phyloP scores from a whole-genome alignment of 2,888 invertebrate species.

The Drosophila demipolita region DNA sequence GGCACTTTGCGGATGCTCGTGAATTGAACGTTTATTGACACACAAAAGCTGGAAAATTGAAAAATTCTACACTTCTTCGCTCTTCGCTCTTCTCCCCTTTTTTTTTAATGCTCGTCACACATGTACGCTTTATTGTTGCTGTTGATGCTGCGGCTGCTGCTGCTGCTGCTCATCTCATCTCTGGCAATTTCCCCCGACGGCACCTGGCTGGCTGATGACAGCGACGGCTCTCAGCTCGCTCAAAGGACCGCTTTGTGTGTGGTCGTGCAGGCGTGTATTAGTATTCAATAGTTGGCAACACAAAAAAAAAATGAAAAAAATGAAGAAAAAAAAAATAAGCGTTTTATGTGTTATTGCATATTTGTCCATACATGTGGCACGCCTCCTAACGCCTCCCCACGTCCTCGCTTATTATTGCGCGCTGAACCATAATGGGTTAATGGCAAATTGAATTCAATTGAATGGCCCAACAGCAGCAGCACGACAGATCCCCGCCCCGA shows the following conservation, averaged over 20 bases:
- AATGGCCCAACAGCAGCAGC: slow-evolving; percentile 40
- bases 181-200: slow-evolving; percentile 56
- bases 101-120: slow-evolving; percentile 64
- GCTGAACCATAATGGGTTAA: slow-evolving; percentile 78
- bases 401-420: slow-evolving; percentile 69
- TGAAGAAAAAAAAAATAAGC: slow-evolving; percentile 6
- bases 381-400: slow-evolving; percentile 5
- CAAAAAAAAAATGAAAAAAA: slow-evolving; percentile 7
- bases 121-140: slow-evolving; percentile 32
- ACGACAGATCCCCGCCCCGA: slow-evolving; percentile 4
- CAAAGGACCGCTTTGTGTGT: slow-evolving; percentile 75
- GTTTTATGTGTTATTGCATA: slow-evolving; percentile 81
- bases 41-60: slow-evolving; percentile 80
- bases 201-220: slow-evolving; percentile 52
- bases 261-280: slow-evolving; percentile 65
- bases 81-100: slow-evolving; percentile 10
- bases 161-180: slow-evolving; percentile 14
- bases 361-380: slow-evolving; percentile 41
- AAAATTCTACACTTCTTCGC: slow-evolving; percentile 68
- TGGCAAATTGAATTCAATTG: slow-evolving; percentile 79
- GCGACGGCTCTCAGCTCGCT: slow-evolving; percentile 48
- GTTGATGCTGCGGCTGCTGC: slow-evolving; percentile 13
- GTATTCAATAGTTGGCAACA: slow-evolving; percentile 76
- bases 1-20: slow-evolving; percentile 78
- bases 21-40: slow-evolving; percentile 81